phyloP scores from a whole-genome alignment of 2,888 invertebrate genomes.

The Zaprionus lineosus region DNA sequence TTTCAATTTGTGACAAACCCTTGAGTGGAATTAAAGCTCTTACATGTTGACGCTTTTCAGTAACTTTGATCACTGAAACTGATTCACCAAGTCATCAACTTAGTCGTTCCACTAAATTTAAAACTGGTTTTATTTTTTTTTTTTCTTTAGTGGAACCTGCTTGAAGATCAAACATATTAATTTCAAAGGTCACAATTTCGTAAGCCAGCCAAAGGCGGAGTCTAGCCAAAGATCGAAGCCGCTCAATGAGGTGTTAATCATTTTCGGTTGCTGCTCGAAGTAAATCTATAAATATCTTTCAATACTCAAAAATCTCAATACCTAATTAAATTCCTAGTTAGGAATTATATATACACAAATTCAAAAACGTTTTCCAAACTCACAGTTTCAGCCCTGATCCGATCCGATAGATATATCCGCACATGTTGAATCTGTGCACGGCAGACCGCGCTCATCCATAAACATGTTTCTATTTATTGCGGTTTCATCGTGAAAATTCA shows the following conservation, averaged over 20 bases:
- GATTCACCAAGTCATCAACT: slow-evolving; percentile 10
- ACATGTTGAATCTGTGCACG: slow-evolving; percentile 36
- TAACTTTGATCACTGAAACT: neutral
- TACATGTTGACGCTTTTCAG: neutral
- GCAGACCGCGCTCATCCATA: slow-evolving; percentile 26
- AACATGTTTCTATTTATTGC: slow-evolving; percentile 57
- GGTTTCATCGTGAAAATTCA: slow-evolving; percentile 35
- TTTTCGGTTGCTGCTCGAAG: neutral
- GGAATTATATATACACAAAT: neutral
- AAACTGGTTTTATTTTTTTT: slow-evolving; percentile 54
- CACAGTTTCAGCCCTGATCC: slow-evolving; percentile 29
- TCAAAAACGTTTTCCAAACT: neutral
- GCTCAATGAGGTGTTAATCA: slow-evolving; percentile 38
- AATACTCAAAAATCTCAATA: too few relatives aligned
- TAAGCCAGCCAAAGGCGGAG: slow-evolving; percentile 22
- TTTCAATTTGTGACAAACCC: too few relatives aligned
- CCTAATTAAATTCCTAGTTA: too few relatives aligned
- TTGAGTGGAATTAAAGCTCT: too few relatives aligned
- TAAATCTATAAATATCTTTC: neutral
- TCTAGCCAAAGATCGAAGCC: slow-evolving; percentile 8
- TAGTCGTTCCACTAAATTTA: neutral
- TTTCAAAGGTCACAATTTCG: slow-evolving; percentile 55
- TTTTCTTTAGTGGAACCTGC: slow-evolving; percentile 12
- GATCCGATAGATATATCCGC: slow-evolving; percentile 21
- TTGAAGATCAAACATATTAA: slow-evolving; percentile 35